Base-by-base conservation (phyloP, 2,888 invertebrate species). In the Lithophane semibrunnea region DNA sequence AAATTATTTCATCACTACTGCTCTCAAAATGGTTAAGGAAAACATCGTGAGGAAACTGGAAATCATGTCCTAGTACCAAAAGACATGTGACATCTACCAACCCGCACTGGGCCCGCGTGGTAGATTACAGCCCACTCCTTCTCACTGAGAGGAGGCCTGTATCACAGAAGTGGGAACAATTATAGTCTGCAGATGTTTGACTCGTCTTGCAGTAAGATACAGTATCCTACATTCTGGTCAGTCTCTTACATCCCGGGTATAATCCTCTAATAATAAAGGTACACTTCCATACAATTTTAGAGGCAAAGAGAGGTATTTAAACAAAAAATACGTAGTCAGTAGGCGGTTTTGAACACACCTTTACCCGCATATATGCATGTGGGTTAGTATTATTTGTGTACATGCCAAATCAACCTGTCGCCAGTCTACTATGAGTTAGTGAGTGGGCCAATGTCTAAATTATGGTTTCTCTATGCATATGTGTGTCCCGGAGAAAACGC, bases 401-500 rank as follows among this genome's bases (percentile, higher is more conserved):
- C 88, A 92, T 89, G 92, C 93, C 94, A 94, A 92, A 92, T 92
- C 92, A 91, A 91, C 88, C 94, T 93, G 94, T 94, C 95, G 85
- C 82, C 91, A 85, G 89, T 81, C 80, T 78, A 58, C 92, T 95
- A 95, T 96, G 96, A 96, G 93, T 94, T 95, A 95, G 90, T 86
- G 91, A 87, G 91, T 86, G 89, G 88, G 88, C 88, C 93, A 89
- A 94, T 92, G 93, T 91, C 94, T 95, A 94, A 96, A 95, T 96
- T 95, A 96, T 95, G 91, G 94, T 89, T 92, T 93, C 92, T 91
- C 88, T 94, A 95, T 95, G 95, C 95, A 96, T 96, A 96, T 95
- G 94, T 94, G 95, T 94, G 94, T 89, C 87, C 79, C 61, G 87
- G 91, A 90, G 91, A 89, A 92, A 93, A 91, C 91, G 87, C 80